Conservation (phyloP, 2,888 invertebrate genomes). For the Lacanobia wlatinum region DNA sequence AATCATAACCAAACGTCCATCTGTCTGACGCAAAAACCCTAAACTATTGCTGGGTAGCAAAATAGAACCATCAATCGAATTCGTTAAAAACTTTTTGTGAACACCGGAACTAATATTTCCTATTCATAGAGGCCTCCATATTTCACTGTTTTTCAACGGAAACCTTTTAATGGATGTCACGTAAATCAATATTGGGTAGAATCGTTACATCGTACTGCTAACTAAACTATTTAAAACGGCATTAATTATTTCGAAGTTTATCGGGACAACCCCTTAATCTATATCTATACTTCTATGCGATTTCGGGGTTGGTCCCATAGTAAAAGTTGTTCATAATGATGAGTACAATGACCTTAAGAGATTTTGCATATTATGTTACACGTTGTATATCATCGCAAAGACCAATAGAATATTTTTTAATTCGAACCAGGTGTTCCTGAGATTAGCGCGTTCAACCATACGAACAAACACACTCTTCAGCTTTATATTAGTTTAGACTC, state of each 20-base stretch:
- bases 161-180: constrained; percentile 14
- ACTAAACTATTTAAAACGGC: background rate
- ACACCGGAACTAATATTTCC: constrained; percentile 19
- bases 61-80: constrained; percentile 8
- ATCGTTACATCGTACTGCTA: background rate
- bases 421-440: too few relatives aligned
- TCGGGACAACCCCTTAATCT: too few relatives aligned
- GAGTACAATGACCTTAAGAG: too few relatives aligned
- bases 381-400: too few relatives aligned
- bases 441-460: too few relatives aligned
- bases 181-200: constrained; percentile 7
- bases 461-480: too few relatives aligned
- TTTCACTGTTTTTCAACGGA: constrained; percentile 16
- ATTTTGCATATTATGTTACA: too few relatives aligned
- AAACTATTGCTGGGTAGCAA: background rate
- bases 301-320: too few relatives aligned
- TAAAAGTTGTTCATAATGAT: too few relatives aligned
- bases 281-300: too few relatives aligned
- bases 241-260: background rate
- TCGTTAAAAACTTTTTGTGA: constrained; percentile 18
- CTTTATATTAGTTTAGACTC: too few relatives aligned
- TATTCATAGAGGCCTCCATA: background rate
- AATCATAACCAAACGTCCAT: background rate
- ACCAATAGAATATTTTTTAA: too few relatives aligned
- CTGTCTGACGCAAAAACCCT: background rate